phyloP scores from a whole-genome alignment of 2,888 invertebrate species.

The Hedya salicella region DNA sequence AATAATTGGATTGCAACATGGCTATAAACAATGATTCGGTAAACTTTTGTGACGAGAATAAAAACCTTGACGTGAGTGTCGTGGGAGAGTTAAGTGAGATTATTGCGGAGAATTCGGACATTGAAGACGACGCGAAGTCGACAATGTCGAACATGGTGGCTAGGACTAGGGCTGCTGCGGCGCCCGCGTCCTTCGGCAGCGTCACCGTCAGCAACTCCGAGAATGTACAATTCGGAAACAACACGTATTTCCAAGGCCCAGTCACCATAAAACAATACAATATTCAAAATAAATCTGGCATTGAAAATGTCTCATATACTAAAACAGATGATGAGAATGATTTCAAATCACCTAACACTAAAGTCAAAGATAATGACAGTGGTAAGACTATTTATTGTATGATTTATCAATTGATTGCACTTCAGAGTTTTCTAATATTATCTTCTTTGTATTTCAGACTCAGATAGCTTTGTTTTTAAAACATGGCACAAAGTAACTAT shows the following conservation, averaged over 20 bases:
- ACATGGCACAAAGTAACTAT: conserved; percentile 40
- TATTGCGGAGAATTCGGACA: conserved; percentile 62
- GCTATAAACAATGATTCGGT: conserved; percentile 53
- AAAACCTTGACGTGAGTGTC: conserved; percentile 61
- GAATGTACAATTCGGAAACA: conserved; percentile 91
- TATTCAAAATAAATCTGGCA: conserved; percentile 77
- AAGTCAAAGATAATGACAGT: conserved; percentile 35
- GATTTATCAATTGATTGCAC: background rate
- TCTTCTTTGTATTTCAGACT: conserved; percentile 17
- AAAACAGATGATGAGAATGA: conserved; percentile 60
- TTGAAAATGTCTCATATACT: conserved; percentile 68
- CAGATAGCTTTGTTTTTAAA: conserved; percentile 26
- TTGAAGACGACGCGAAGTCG: conserved; percentile 53
- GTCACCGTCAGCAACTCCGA: conserved; percentile 88
- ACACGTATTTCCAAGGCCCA: conserved; percentile 91
- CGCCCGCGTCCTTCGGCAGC: conserved; percentile 78
- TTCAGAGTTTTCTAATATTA: background rate
- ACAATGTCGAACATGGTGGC: conserved; percentile 50
- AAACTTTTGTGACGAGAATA: conserved; percentile 42
- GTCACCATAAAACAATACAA: conserved; percentile 90
- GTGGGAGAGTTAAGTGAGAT: conserved; percentile 70
- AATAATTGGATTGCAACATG: conserved; percentile 52
- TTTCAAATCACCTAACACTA: conserved; percentile 20
- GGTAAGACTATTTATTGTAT: conserved; percentile 45
- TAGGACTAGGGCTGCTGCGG: conserved; percentile 55